Base-by-base conservation (phyloP, 2,113 vertebrate species). In the Sceloporus undulatus region DNA sequence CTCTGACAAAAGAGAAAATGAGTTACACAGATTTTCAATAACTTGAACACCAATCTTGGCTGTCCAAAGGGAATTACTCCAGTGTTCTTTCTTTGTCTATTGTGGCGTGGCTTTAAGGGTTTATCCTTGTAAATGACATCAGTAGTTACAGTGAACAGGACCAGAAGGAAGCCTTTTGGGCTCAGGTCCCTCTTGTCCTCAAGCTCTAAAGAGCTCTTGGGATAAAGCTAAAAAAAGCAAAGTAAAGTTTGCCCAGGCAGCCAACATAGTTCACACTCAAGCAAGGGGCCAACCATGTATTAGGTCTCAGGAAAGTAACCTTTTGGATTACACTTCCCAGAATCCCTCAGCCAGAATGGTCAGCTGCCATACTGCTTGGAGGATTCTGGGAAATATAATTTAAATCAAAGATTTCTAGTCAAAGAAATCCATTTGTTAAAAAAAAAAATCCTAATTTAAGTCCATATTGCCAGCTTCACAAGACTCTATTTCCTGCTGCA, bases 1-100 rank as follows among this genome's bases (percentile, higher is more conserved):
- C 96, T 97, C 97, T 97, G 96, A 98, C 97, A 97, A 97, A 97
- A 95, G 95, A 95, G 94, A 95, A 95, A 96, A 96, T 94, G 92
- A 95, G 95, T 94, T 96, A 96, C 94, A 97, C 94, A 95, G 94
- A 95, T 96, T 97, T 97, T 96, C 96, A 97, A 96, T 97, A 96
- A 96, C 92, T 94, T 92, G 91, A 96, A 93, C 93, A 94, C 90
- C 88, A 93, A 92, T 95, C 95, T 95, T 86, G 92, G 90, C 90
- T 92, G 91, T 94, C 94, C 93, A 94, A 94, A 92, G 92, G 92
- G 94, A 96, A 90, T 94, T 94, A 83, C 90, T 89, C 86, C 85
- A 89, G 74, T 92, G 88, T 90, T 95, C 90, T 92, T 93, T 92
- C 89, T 94, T 91, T 93, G 94, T 94, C 96, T 95, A 92, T 87